phyloP scores from a whole-genome alignment of 1,140 invertebrate genomes.

The Trichoplusia ni region DNA sequence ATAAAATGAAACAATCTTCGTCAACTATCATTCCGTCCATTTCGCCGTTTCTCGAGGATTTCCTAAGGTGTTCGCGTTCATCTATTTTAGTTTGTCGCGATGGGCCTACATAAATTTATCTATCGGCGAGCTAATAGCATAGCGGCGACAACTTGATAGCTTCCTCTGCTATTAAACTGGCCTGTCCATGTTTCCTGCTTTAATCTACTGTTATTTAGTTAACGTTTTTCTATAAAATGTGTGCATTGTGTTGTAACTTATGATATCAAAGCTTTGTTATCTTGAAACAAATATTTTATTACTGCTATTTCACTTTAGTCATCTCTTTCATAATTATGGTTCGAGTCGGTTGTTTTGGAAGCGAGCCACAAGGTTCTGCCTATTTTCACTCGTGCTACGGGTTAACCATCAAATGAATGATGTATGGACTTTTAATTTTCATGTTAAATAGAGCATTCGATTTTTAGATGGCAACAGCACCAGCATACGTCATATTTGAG shows the following conservation, averaged over 20 bases:
- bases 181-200: conserved; percentile 59
- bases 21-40: conserved; percentile 3
- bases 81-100: conserved; percentile 42
- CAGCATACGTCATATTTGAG: no score
- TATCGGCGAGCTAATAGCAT: conserved; percentile 63
- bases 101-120: conserved; percentile 65
- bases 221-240: conserved; percentile 14
- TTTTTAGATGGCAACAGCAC: no score
- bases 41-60: not conserved
- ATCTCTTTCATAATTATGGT: no score
- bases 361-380: no score
- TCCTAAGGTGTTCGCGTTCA: conserved; percentile 26
- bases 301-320: no score
- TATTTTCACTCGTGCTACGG: no score
- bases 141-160: conserved; percentile 73
- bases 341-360: no score
- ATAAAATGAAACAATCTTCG: conserved; percentile 1
- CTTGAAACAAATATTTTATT: no score
- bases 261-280: no score
- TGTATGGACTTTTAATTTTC: no score
- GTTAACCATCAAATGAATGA: no score
- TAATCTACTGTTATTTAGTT: conserved; percentile 3
- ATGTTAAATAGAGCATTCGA: no score
- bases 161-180: conserved; percentile 63
- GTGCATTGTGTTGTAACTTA: not conserved